These are phyloP conservation scores for Cerceris rybyensis DNA, from an alignment of 2,888 invertebrate genomes.

Conservation along the genomic window DNA sequence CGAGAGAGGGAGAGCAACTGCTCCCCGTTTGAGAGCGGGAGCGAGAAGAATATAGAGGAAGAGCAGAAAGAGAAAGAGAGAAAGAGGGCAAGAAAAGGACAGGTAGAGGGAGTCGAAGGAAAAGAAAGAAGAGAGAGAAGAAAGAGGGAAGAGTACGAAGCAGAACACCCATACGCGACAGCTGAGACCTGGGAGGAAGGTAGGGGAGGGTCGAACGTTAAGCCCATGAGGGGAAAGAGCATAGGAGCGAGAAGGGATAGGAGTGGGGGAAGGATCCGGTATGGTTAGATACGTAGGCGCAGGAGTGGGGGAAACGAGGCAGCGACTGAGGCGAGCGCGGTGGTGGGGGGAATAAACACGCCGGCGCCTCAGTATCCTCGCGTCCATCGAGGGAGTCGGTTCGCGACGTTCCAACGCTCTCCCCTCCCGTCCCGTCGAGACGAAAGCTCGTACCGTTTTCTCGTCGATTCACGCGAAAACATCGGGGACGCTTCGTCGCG, in stretches of 20 bases:
- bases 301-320: slow-evolving; percentile 9
- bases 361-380: slow-evolving; percentile 79
- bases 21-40: background rate
- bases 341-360: slow-evolving; percentile 74
- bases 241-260: background rate
- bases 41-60: background rate
- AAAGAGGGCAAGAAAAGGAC: background rate
- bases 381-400: slow-evolving; percentile 66
- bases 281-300: slow-evolving; percentile 12
- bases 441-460: slow-evolving; percentile 23
- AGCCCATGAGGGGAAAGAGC: slow-evolving; percentile 11
- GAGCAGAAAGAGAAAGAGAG: background rate
- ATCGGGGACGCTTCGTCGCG: background rate
- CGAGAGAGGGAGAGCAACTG: background rate
- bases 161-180: slow-evolving; percentile 53
- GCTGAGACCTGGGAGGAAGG: slow-evolving; percentile 51
- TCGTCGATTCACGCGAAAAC: slow-evolving; percentile 12
- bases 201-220: slow-evolving; percentile 30
- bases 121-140: background rate
- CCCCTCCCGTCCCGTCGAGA: slow-evolving; percentile 17
- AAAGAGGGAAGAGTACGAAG: slow-evolving; percentile 28
- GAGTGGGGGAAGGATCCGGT: slow-evolving; percentile 13
- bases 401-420: slow-evolving; percentile 35
- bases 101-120: background rate
- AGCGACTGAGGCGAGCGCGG: slow-evolving; percentile 17